Evolutionary conservation across 2,113 vertebrate species (phyloP).

Genomic region (Rattus norvegicus): DNA sequence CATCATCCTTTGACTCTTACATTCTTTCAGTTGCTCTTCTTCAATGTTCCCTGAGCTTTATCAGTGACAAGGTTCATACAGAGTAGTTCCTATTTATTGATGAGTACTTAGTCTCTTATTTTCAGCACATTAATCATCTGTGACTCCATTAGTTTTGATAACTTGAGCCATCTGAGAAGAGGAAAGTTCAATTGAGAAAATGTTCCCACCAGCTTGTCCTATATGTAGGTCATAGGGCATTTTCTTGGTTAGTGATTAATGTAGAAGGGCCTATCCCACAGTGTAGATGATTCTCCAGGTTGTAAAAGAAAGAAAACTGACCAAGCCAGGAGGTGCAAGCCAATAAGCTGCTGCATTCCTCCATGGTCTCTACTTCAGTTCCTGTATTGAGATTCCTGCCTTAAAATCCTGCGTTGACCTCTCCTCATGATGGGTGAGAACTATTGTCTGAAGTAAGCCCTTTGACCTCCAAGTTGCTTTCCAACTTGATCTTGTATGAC

Average conservation of each 20-base stretch:
- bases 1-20: not conserved
- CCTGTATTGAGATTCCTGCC: not conserved
- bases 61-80: too few relatives aligned
- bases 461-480: not conserved
- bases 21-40: not conserved
- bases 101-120: not conserved
- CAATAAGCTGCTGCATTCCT: not conserved
- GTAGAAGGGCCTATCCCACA: too few relatives aligned
- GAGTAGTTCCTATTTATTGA: too few relatives aligned
- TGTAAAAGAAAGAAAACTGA: not conserved
- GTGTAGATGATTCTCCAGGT: not conserved
- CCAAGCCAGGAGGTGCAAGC: not conserved
- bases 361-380: not conserved
- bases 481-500: not conserved
- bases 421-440: not conserved
- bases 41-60: not conserved
- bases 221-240: not conserved
- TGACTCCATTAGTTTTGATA: not conserved
- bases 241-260: not conserved
- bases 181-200: not conserved
- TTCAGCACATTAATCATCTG: not conserved
- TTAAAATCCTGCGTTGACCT: not conserved
- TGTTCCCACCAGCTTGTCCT: not conserved
- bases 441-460: not conserved
- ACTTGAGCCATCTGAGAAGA: not conserved